Base-by-base conservation (phyloP, 2,797 vertebrate species). In the Thamnophis elegans region DNA sequence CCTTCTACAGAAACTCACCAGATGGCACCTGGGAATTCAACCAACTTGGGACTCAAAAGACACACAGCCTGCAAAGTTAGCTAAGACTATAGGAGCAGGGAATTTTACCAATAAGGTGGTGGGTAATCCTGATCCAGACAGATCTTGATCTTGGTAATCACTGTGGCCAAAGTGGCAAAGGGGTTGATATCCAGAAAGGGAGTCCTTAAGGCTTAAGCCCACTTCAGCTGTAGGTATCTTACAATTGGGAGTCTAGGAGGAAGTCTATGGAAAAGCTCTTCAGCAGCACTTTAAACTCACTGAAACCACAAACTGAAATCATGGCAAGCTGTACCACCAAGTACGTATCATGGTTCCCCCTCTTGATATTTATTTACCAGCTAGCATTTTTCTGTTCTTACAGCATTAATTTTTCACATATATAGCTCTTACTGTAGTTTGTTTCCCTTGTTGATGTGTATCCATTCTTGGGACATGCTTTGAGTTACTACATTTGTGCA, bases 291-390 rank as follows among this genome's bases (percentile, higher is more conserved):
- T 93, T 92, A 97, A 96, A 96, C 95, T 96, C 94, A 92, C 94
- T 96, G 96, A 96, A 97, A 97, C 94, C 97, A 86, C 96, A 97
- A 96, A 96, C 96, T 94, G 93, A 92, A 94, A 85, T 90, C 60
- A 95, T 96, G 96, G 96, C 96, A 95, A 93, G 51, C 95, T 92
- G 89, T 95, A 93, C 92, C 93, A 94, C 94, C 93, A 86, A 93
- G 91, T 51, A 51, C 0, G 47, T 42, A 2, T 2, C 2, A 42
- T 42, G 42, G 42, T 42, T 42, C 4, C 5, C 5, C 47, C 47
- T 47, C 3, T 91, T 92, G 94, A 93, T 88, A n/a, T 89, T 89
- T 55, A 4, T 32, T 94, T 90, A 90, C 78, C 95, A 92, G 92
- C 90, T 88, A 9, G 91, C 1, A 85, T 4, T 92, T 82, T 88